Percentiles rank a stretch among this genome's conserved stretches.
These are phyloP conservation scores for Melipona bicolor DNA, from an alignment of 2,888 invertebrate species.

Conservation along the genomic window DNA sequence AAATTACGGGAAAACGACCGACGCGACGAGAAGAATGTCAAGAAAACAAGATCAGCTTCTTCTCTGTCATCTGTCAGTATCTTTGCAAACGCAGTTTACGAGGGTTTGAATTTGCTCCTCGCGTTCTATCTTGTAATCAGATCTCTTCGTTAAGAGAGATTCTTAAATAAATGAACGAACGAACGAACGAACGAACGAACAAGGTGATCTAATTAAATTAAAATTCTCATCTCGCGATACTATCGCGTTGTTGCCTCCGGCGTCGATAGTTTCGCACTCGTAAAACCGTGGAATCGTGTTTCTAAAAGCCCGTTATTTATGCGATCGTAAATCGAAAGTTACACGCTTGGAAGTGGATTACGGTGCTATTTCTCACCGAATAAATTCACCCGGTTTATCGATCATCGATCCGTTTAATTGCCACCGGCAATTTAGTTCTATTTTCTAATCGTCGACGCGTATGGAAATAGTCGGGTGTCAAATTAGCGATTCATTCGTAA, in stretches of 20 bases:
- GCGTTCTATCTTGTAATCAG: no score
- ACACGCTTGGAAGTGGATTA: constrained; percentile 17
- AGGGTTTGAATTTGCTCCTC: no score
- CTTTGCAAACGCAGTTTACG: no score
- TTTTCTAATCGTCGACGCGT: constrained; percentile 47
- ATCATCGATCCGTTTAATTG: constrained; percentile 46
- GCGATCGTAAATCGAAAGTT: constrained; percentile 17
- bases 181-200: no score
- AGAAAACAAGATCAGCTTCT: no score
- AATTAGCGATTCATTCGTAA: constrained; percentile 26
- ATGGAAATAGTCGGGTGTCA: no score
- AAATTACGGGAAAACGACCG: background rate
- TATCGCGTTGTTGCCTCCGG: background rate
- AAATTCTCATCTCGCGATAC: background rate
- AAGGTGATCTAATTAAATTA: background rate
- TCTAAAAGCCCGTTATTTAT: constrained; percentile 15
- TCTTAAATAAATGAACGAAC: no score
- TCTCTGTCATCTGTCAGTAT: no score
- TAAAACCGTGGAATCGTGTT: background rate
- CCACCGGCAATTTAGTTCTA: constrained; percentile 50
- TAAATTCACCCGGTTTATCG: constrained; percentile 53
- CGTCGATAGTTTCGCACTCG: background rate
- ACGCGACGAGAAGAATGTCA: no score
- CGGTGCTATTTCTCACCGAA: constrained; percentile 19
- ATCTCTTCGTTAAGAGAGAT: no score